Percentiles rank a stretch among this genome's conserved stretches.
Conservation (phyloP, 2,113 vertebrate species). For the Sprattus sprattus region DNA sequence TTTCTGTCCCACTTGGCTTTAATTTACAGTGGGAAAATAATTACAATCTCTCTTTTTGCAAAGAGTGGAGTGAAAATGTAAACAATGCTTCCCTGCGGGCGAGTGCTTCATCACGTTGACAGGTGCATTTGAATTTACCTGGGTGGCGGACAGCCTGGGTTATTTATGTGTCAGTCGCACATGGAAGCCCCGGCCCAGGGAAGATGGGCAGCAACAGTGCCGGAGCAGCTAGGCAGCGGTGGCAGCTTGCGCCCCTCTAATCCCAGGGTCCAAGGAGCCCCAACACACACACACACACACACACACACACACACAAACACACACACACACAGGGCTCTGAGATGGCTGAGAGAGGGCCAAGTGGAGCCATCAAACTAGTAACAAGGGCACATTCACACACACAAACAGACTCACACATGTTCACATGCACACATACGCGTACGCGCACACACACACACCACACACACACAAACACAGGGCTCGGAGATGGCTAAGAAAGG, state of each 20-base stretch:
- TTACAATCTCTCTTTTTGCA: slow-evolving; percentile 98
- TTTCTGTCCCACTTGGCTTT: slow-evolving; percentile 90
- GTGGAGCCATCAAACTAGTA: background rate
- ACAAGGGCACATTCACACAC: slow-evolving; percentile 35
- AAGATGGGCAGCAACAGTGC: slow-evolving; percentile 58
- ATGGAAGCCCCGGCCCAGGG: slow-evolving; percentile 85
- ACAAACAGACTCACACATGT: slow-evolving; percentile 34
- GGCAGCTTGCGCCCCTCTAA: slow-evolving; percentile 67
- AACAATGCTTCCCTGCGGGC: slow-evolving; percentile 99
- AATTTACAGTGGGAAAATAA: slow-evolving; percentile 99
- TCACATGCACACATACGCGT: slow-evolving; percentile 34
- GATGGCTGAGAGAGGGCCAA: background rate
- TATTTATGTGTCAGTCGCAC: slow-evolving; percentile 99
- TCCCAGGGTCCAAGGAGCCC: slow-evolving; percentile 63
- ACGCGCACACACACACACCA: slow-evolving; percentile 39
- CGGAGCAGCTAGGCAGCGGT: background rate
- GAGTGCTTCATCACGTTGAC: slow-evolving; percentile 99
- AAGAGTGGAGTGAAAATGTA: slow-evolving; percentile 99
- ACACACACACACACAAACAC: slow-evolving; percentile 40
- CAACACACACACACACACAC: slow-evolving; percentile 33
- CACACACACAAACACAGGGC: slow-evolving; percentile 61
- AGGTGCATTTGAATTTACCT: slow-evolving; percentile 99
- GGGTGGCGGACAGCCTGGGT: slow-evolving; percentile 96
- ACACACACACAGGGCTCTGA: background rate
- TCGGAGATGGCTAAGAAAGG: too few species aligned